Evolutionary conservation across 2,797 vertebrate species (phyloP).

Genomic region (Iguana delicatissima): DNA sequence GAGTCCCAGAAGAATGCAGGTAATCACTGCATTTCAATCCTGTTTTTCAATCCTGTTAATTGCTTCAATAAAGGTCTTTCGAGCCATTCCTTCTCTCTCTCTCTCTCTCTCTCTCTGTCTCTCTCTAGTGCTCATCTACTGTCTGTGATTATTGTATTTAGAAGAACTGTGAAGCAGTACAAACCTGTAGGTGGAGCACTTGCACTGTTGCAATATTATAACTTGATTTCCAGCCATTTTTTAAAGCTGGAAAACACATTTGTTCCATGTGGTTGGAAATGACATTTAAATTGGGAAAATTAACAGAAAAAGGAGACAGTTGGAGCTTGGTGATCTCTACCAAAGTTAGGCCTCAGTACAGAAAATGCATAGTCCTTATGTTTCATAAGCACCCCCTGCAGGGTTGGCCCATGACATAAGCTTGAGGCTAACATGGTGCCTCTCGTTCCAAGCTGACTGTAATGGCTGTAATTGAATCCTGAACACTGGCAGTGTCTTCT

Average conservation of each 20-base stretch:
- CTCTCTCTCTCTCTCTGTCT: too few species aligned
- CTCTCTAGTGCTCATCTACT: background rate
- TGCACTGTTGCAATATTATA: conserved; percentile 39
- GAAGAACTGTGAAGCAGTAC: background rate
- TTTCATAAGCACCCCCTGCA: background rate
- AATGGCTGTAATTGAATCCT: background rate
- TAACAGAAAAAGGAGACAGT: background rate
- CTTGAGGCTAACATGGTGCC: background rate
- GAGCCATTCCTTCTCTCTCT: too few species aligned
- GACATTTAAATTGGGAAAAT: background rate
- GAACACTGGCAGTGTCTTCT: background rate
- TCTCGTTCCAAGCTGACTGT: background rate
- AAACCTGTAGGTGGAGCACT: conserved; percentile 67
- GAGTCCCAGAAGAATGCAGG: too few species aligned
- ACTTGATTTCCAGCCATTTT: conserved; percentile 21
- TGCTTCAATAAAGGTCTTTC: too few species aligned
- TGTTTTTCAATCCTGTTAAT: too few species aligned
- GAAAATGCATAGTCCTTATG: background rate
- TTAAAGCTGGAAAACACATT: conserved; percentile 38
- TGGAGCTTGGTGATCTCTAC: background rate
- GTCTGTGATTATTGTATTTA: fast-evolving
- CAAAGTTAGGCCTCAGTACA: background rate
- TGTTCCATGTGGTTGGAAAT: conserved; percentile 20
- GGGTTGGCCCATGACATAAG: background rate
- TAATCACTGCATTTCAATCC: too few species aligned